Base-by-base conservation (phyloP, 1,140 invertebrate species). In the Teleogryllus occipitalis region DNA sequence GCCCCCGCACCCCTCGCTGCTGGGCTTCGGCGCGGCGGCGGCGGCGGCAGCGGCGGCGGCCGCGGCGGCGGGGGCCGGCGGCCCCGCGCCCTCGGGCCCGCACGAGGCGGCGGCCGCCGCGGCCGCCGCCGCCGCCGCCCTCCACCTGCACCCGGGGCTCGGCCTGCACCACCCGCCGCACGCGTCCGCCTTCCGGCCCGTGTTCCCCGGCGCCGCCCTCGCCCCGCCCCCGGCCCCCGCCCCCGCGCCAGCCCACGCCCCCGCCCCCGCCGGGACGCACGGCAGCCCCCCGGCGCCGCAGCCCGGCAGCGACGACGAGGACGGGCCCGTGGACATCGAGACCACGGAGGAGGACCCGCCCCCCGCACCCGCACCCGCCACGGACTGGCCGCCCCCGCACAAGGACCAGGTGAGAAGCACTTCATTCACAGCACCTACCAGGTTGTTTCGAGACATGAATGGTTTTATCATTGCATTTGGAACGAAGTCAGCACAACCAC, bases 101-200 rank as follows among this genome's bases (percentile, higher is more conserved):
- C 7, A 65, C 54, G 54, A 65, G 18, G 54, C 54, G 18, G 54
- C 54, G 54, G 54, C 77, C 86, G 46, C 84, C 85, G 39, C 84
- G 85, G 12, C 83, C 85, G 8, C 83, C 86, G 82, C 83, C 79
- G 84, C 84, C 10, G 80, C 84, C 65, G 83, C 77, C 78, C 82
- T 85, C 65, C 82, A 2, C 54, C 18, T 65, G 18, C 54, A 65
- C 18, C 54, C 54, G 10, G 49, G 54, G 18, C 54, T 65, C 10
- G 54, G 49, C 8, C 54, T 65, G 54, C 54, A 84, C 47, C 83
- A 82, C 75, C 80, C 83, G 27, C 82, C 85, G 72, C 89, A 90
- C 83, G 89, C 89, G 80, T 92, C 91, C 8, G 91, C 91, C n/a
- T 92, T 92, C 83, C 90, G 90, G 80, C 91, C 91, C 8, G 91